A percentile compares a stretch with the other conserved stretches of the same genome.
phyloP scores from a whole-genome alignment of 2,797 vertebrate species.

The Liparis tanakae region DNA sequence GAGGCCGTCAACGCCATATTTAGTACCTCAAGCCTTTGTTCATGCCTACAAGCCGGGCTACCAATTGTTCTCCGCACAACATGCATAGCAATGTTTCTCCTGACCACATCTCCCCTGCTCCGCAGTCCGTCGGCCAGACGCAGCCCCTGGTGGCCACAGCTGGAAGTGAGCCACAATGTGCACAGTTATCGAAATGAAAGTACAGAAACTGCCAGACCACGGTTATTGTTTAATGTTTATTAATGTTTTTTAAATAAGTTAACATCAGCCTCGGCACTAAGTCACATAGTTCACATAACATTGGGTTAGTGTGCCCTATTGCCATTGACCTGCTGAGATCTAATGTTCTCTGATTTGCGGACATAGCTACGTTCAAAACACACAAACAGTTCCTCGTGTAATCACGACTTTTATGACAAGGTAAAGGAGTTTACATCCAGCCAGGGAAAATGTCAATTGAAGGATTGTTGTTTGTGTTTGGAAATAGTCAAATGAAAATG shows the following conservation, averaged over 20 bases:
- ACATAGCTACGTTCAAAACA: neutral
- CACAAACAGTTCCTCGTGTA: neutral
- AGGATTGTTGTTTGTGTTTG: neutral
- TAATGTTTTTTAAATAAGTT: neutral
- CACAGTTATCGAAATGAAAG: neutral
- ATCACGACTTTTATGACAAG: neutral
- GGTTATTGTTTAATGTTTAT: neutral
- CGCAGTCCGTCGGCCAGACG: constrained; percentile 5
- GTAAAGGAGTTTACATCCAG: neutral
- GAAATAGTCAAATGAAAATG: neutral
- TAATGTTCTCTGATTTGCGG: neutral
- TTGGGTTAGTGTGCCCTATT: neutral
- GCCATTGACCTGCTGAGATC: neutral
- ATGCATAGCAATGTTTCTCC: constrained; percentile 72
- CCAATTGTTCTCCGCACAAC: constrained; percentile 89
- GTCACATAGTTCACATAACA: neutral
- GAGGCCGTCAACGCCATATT: constrained; percentile 87
- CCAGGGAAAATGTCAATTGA: neutral
- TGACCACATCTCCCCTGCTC: constrained; percentile 80
- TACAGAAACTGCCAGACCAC: neutral
- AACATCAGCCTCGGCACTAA: neutral
- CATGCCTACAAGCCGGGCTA: constrained; percentile 85
- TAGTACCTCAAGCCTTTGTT: constrained; percentile 92
- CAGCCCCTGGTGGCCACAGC: constrained; percentile 57
- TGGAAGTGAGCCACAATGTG: neutral